Evolutionary conservation across 2,888 invertebrate genomes (phyloP).

Genomic region (Julus scandinavius): DNA sequence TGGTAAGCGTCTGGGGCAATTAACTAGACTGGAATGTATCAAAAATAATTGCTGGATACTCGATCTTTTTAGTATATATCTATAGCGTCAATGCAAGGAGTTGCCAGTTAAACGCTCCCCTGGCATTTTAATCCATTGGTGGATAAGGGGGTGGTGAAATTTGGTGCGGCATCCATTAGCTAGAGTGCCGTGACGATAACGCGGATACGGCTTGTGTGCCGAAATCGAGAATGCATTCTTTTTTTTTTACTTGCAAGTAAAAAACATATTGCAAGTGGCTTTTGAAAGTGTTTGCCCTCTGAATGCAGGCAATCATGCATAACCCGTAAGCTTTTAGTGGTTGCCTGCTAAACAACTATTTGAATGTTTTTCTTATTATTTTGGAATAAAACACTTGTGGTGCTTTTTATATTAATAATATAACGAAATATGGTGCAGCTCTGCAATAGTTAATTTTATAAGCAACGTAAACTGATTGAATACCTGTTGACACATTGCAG

Average conservation of each 20-base stretch:
- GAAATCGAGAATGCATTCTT: neutral
- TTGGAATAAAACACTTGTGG: too few relatives aligned
- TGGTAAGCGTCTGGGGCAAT: conserved; percentile 30
- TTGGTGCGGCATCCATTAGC: conserved; percentile 33
- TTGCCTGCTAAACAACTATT: neutral
- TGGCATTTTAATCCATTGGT: neutral
- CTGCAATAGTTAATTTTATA: too few relatives aligned
- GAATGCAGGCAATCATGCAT: neutral
- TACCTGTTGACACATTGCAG: too few relatives aligned
- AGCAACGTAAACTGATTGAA: too few relatives aligned
- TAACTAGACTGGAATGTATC: conserved; percentile 45
- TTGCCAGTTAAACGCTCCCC: conserved; percentile 11
- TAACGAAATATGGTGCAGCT: too few relatives aligned
- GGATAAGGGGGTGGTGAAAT: neutral
- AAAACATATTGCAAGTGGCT: neutral
- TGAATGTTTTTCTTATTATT: neutral
- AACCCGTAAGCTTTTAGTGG: neutral
- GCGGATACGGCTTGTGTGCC: neutral
- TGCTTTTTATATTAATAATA: too few relatives aligned
- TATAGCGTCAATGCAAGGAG: conserved; percentile 18
- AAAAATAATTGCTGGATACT: conserved; percentile 41
- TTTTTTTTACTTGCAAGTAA: neutral
- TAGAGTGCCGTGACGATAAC: conserved; percentile 19
- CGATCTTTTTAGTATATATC: conserved; percentile 26
- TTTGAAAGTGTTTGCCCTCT: neutral